Evolutionary conservation across 1,140 invertebrate genomes (phyloP).

Genomic region (Hesperophylax magnus): DNA sequence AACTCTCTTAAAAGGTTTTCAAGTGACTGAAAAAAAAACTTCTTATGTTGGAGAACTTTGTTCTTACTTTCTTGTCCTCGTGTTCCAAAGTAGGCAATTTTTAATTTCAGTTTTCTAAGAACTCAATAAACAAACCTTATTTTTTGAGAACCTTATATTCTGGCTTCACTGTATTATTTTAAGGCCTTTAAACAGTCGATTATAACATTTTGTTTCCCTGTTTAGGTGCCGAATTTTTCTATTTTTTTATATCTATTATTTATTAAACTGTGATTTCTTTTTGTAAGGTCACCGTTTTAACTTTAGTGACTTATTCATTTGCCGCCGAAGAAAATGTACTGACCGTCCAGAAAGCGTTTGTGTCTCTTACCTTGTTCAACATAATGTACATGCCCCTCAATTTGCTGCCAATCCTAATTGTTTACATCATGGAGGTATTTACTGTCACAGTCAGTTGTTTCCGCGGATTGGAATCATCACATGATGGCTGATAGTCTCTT

Average conservation of each 20-base stretch:
- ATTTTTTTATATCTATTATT: background rate
- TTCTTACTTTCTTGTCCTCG: no score
- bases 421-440: constrained; percentile 79
- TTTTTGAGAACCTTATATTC: no score
- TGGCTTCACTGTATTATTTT: no score
- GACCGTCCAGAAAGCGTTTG: constrained; percentile 86
- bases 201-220: no score
- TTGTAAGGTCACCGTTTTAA: constrained; percentile 83
- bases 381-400: constrained; percentile 85
- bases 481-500: background rate
- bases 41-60: no score
- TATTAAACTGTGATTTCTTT: constrained; percentile 25
- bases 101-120: no score
- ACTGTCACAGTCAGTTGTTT: constrained; percentile 26
- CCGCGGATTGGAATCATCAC: constrained; percentile 13
- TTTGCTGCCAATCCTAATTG: constrained; percentile 79
- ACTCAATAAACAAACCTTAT: no score
- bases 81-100: no score
- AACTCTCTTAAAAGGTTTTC: no score
- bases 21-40: no score
- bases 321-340: constrained; percentile 76
- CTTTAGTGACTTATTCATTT: constrained; percentile 89
- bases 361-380: constrained; percentile 89
- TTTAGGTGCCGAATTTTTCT: no score
- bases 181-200: no score